Evolutionary conservation across 2,888 invertebrate genomes (phyloP).

Genomic region (Deilephila elpenor): DNA sequence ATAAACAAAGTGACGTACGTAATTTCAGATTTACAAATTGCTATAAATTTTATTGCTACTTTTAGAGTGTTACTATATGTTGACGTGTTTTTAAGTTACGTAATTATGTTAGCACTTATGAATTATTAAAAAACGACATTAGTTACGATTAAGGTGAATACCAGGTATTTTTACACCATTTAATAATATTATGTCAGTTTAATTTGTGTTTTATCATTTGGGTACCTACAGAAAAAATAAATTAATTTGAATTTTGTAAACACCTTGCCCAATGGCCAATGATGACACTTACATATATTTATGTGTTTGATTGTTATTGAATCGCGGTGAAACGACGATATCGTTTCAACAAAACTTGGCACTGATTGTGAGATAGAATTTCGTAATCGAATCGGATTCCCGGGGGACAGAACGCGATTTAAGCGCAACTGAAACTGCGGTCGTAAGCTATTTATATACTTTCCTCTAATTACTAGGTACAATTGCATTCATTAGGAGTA

Average conservation of each 20-base stretch:
- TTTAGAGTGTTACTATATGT: not conserved
- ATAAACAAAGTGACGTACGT: not conserved
- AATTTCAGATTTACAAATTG: not conserved
- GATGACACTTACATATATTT: not conserved
- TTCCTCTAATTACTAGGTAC: slow-evolving; percentile 18
- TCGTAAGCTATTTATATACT: slow-evolving; percentile 7
- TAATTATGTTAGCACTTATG: no score
- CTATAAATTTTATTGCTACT: not conserved
- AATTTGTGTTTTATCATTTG: no score
- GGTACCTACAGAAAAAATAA: not conserved
- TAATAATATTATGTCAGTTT: no score
- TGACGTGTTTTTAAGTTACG: not conserved
- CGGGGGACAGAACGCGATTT: slow-evolving; percentile 6
- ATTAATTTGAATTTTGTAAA: not conserved
- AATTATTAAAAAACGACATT: no score
- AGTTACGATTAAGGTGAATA: no score
- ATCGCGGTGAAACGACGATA: not conserved
- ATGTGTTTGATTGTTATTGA: not conserved
- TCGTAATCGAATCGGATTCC: slow-evolving; percentile 18
- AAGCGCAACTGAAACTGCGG: slow-evolving; percentile 17
- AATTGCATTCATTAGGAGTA: slow-evolving; percentile 32
- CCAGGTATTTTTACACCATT: no score
- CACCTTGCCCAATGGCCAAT: not conserved
- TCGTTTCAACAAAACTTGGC: slow-evolving; percentile 22
- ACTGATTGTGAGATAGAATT: slow-evolving; percentile 9